Evolutionary conservation across 2,113 vertebrate species (phyloP), one percentile per base, ranked within the genome.

Genomic region (Osmerus eperlanus): DNA sequence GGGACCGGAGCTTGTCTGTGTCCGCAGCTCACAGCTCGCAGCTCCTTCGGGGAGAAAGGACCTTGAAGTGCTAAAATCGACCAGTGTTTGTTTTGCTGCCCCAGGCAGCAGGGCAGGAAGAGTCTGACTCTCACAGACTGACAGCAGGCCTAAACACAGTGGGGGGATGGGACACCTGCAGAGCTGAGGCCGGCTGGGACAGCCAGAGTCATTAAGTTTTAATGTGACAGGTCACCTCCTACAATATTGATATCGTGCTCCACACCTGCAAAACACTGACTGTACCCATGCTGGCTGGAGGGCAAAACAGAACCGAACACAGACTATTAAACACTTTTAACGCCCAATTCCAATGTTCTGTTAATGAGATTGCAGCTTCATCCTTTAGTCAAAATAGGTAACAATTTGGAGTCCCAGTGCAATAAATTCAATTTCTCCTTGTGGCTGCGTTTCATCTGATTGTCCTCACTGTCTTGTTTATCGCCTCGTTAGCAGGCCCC

Each of bases 11-110:
- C 47, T 54, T 77, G 76, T 79, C 80, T 70, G 83, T 74, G 76
- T 68, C 81, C 41, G 72, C 29, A 58, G 68, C 71, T 71, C 78
- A 67, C 55, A 70, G 67, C 68, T 54, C 73, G 2, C 62, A 62
- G 21, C 62, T 77, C 74, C 83, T 75, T 77, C 71, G 70, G 65
- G 41, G n/a, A 16, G 21, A 53, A 65, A 82, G 73, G 80, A 81
- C 75, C 75, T 87, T 84, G 73, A 83, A 81, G 83, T 79, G 79
- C 72, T 81, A 79, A 81, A 84, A 85, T 79, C 54, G 3, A 82
- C 76, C 72, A 67, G 19, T 36, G 0, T 67, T 74, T 81, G 73
- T 65, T 65, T 70, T 67, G 32, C 62, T 47, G 72, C 81, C 83
- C 66, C 52, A 23, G 69, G 74, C 70, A 66, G 64, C 55, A 68